Evolutionary conservation across 1,140 invertebrate genomes (phyloP), one percentile per base, ranked within the genome.

Genomic region (Macrosteles quadrilineatus): DNA sequence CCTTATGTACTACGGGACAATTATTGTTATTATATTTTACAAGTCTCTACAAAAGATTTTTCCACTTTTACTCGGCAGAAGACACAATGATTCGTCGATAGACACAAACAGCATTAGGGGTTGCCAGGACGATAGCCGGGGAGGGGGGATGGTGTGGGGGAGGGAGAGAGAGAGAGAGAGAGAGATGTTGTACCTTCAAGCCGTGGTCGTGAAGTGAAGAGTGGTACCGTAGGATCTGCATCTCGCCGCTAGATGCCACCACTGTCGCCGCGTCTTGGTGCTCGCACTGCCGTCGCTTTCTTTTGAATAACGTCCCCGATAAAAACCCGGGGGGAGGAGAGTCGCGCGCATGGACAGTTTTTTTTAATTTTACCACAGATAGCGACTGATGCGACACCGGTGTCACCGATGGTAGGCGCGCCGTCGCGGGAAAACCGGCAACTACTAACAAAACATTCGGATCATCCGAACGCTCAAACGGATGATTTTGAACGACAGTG

Each of bases 311-410:
- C 63, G 32, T 64, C 36, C 21, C 63, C 19, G 36, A 43, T 66
- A 43, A 66, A 43, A 45, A 66, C 63, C 40, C 17, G 63, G 32
- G 36, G 32, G 40, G 36, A n/a, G 63, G 1, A n/a, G 63, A 45
- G 36, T 19, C 32, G 32, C 63, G 63, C 63, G 63, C 63, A 45
- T 30, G 23, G n/a, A 43, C 11, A 19, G 63, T 12, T 66, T 66
- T n/a, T n/a, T 66, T 66, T 66, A 66, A 66, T 66, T 66, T 66
- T 66, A 43, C 63, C 23, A 66, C 63, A 66, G 63, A 66, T 66
- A 66, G 63, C 63, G 63, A 43, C 19, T 19, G 63, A 66, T 66
- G 63, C 32, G 63, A 45, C 63, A 23, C 53, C 29, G 23, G 11
- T 23, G 21, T 14, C n/a, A 43, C 31, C 40, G 21, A 36, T 27